A percentile compares a stretch with the other conserved stretches of the same genome.
phyloP scores from a whole-genome alignment of 2,888 invertebrate species.

The Chrysotoxum bicinctum region DNA sequence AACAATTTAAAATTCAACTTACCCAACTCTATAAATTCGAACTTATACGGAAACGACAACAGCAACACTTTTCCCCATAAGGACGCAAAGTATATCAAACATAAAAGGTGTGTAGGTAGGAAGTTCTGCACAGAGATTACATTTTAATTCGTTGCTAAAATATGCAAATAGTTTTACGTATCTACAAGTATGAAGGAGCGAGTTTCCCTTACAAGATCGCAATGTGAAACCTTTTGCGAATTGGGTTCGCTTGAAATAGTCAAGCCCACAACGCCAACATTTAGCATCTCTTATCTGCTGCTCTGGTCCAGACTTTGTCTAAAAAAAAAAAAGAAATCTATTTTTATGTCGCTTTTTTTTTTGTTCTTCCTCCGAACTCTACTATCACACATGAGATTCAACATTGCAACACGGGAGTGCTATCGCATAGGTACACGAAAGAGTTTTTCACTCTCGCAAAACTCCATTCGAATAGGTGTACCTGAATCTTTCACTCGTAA shows the following conservation, averaged over 20 bases:
- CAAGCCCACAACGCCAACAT: background rate
- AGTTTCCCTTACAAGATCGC: constrained; percentile 50
- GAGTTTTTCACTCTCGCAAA: constrained; percentile 26
- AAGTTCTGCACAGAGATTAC: constrained; percentile 36
- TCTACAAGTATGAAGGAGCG: background rate
- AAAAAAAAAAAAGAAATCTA: constrained; percentile 16
- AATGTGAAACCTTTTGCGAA: constrained; percentile 51
- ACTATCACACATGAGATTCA: constrained; percentile 37
- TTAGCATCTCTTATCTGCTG: background rate
- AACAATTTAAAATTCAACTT: background rate
- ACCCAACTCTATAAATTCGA: background rate
- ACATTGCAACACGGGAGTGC: constrained; percentile 35
- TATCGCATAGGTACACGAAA: constrained; percentile 28
- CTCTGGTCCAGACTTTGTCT: constrained; percentile 17
- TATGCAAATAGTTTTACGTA: constrained; percentile 61
- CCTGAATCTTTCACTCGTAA: constrained; percentile 55
- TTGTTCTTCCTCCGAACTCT: background rate
- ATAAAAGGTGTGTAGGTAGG: constrained; percentile 15
- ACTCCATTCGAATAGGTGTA: constrained; percentile 22
- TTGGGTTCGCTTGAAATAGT: constrained; percentile 12
- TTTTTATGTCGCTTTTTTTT: background rate
- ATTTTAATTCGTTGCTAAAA: constrained; percentile 62
- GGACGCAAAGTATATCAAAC: background rate
- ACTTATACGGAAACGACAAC: background rate
- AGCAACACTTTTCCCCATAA: constrained; percentile 27